phyloP scores from a whole-genome alignment of 2,113 vertebrate species.

The Xiphias gladius region DNA sequence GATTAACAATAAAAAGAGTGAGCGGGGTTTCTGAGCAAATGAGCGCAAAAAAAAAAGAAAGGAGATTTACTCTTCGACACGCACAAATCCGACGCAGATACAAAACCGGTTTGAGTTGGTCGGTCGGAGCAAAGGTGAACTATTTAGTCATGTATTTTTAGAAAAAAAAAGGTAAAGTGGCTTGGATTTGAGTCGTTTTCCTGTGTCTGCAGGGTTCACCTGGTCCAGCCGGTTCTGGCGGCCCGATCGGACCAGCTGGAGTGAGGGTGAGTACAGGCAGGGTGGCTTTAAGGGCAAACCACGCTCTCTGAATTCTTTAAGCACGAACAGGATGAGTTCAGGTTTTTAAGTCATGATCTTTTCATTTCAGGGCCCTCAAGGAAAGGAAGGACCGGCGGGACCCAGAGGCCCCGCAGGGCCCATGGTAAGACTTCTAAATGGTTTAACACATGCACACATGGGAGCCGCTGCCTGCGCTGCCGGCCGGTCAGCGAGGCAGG shows the following conservation, averaged over 20 bases:
- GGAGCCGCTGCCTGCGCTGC: background rate
- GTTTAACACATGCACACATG: background rate
- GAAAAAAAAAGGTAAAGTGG: background rate
- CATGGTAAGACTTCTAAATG: conserved; percentile 84
- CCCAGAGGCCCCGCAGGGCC: conserved; percentile 92
- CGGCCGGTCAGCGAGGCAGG: too few species aligned
- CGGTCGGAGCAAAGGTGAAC: background rate
- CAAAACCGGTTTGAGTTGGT: conserved; percentile 28
- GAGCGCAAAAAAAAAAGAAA: conserved; percentile 40
- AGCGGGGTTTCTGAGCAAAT: conserved; percentile 57
- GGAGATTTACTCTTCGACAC: conserved; percentile 43
- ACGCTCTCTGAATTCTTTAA: background rate
- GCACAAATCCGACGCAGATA: conserved; percentile 19
- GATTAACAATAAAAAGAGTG: conserved; percentile 58
- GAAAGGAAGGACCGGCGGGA: conserved; percentile 93
- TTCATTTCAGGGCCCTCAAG: conserved; percentile 91
- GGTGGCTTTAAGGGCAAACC: conserved; percentile 1
- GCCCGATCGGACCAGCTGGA: conserved; percentile 91
- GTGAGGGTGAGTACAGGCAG: conserved; percentile 87
- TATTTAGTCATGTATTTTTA: background rate
- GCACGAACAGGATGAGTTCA: conserved; percentile 5
- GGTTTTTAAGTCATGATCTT: conserved; percentile 30
- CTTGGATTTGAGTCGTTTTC: conserved; percentile 18
- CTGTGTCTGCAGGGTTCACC: conserved; percentile 87
- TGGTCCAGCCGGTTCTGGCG: conserved; percentile 88